Base-by-base conservation (phyloP, 2,113 vertebrate species). In the Chloebia gouldiae region DNA sequence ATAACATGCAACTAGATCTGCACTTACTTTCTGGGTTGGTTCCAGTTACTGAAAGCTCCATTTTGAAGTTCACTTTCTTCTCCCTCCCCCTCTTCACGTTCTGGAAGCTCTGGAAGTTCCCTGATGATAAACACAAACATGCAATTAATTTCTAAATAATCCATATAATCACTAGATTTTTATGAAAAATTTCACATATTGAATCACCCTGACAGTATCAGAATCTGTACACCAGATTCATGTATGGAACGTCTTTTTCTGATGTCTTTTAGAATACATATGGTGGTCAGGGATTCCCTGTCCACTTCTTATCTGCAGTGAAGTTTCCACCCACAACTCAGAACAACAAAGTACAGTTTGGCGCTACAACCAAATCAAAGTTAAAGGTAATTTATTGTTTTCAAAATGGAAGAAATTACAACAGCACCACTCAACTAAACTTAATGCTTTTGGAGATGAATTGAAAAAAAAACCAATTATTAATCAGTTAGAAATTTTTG, bases 81-180 rank as follows among this genome's bases (percentile, higher is more conserved):
- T 93, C 99, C 99, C 71, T 99, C 99, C 24, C 99, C 99, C 54
- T 99, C 99, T 97, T 99, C 99, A 51, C 99, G 98, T 95, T 99
- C 99, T 25, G 99, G 99, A 80, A 99, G 98, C 92, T 98, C 98
- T 45, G 98, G 97, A 61, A 98, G 95, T 79, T 98, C 98, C 95
- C 98, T 98, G 81, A 83, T 91, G 66, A 71, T 81, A 89, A 96
- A 96, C 13, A 95, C 9, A 33, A 70, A 83, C 0, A 92, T n/a
- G 56, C 4, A 72, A 45, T 82, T 63, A 2, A 91, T 59, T 86
- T 57, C 59, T 27, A 40, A 92, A 89, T 37, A 72, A 49, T 22
- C 7, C 57, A 65, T 3, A 86, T 54, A 85, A 51, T 35, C 10
- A 42, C 7, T 17, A 42, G 3, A 49, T 33, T 73, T 50, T 70